Evolutionary conservation across 1,140 invertebrate genomes (phyloP).

Genomic region (Atta colombica): DNA sequence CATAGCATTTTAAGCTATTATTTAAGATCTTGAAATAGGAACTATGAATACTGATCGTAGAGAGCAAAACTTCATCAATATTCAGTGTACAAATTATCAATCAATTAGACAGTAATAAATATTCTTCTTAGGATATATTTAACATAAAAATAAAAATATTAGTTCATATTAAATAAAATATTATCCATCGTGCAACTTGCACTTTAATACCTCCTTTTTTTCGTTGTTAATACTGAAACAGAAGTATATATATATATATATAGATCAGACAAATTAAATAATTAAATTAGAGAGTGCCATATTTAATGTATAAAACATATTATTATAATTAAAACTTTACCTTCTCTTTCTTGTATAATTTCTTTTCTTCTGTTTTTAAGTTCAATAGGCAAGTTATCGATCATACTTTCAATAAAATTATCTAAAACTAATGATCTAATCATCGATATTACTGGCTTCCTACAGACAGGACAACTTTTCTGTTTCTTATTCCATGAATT

Average conservation of each 20-base stretch:
- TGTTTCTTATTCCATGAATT: slow-evolving; percentile 91
- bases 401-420: slow-evolving; percentile 90
- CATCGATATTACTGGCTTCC: slow-evolving; percentile 86
- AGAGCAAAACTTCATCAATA: neutral
- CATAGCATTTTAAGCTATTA: too few relatives aligned
- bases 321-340: slow-evolving; percentile 77
- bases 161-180: too few relatives aligned
- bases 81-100: neutral
- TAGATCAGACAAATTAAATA: slow-evolving; percentile 16
- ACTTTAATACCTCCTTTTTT: neutral
- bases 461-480: slow-evolving; percentile 92
- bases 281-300: neutral
- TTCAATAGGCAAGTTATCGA: slow-evolving; percentile 87
- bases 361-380: slow-evolving; percentile 86
- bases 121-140: slow-evolving; percentile 1
- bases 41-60: neutral
- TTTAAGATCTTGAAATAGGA: too few relatives aligned
- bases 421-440: slow-evolving; percentile 88
- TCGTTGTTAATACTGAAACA: slow-evolving; percentile 7
- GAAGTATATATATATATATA: neutral
- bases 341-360: slow-evolving; percentile 86
- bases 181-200: neutral
- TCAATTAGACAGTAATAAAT: neutral
- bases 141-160: neutral
- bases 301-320: neutral